Conservation (phyloP, 2,888 invertebrate species). For the Mayetiola destructor region DNA sequence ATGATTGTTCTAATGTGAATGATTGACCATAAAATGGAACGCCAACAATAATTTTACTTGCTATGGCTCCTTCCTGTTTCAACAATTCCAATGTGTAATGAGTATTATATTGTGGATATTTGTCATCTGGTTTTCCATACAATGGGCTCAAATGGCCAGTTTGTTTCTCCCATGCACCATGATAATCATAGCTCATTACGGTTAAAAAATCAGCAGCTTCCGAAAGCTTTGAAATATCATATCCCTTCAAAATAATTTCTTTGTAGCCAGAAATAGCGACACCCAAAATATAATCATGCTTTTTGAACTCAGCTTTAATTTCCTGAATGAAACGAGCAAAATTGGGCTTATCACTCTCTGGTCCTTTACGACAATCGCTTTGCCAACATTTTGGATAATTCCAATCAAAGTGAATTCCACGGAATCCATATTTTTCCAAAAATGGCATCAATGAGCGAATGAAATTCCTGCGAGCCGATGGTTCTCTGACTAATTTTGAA, state of each 20-base stretch:
- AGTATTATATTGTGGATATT: conserved; percentile 60
- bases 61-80: conserved; percentile 55
- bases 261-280: conserved; percentile 80
- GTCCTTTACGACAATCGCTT: conserved; percentile 71
- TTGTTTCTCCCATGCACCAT: conserved; percentile 71
- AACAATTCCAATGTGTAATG: conserved; percentile 70
- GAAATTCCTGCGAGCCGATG: conserved; percentile 51
- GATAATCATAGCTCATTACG: conserved; percentile 79
- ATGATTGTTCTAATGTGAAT: conserved; percentile 45
- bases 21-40: conserved; percentile 79
- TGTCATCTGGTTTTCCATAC: conserved; percentile 47
- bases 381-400: conserved; percentile 92
- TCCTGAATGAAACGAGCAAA: conserved; percentile 62
- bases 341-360: conserved; percentile 60
- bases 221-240: conserved; percentile 59
- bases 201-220: conserved; percentile 62
- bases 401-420: conserved; percentile 86
- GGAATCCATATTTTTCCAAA: conserved; percentile 59
- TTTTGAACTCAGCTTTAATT: conserved; percentile 28
- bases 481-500: conserved; percentile 57
- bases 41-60: conserved; percentile 58
- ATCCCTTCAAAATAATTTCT: conserved; percentile 75
- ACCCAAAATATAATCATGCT: conserved; percentile 48
- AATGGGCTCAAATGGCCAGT: conserved; percentile 75
- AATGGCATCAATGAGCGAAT: conserved; percentile 54